A percentile compares a stretch with the other conserved stretches of the same genome.
phyloP scores from a whole-genome alignment of 2,888 invertebrate species.

The Piscicola geometra region DNA sequence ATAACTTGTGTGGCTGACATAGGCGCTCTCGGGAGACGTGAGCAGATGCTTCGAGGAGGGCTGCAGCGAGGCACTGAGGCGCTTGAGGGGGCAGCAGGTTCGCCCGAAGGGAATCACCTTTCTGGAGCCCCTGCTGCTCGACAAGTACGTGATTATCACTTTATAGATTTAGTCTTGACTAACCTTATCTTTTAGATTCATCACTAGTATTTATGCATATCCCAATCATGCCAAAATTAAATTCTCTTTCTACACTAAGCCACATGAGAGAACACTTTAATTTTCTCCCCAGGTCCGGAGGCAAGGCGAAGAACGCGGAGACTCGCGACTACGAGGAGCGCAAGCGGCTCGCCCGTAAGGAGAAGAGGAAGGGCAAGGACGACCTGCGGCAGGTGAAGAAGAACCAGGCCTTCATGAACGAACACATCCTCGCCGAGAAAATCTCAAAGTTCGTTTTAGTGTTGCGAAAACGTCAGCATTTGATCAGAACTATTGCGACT shows the following conservation, averaged over 20 bases:
- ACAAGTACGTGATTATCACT: background rate
- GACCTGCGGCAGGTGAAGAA: slow-evolving; percentile 28
- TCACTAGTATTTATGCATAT: no score
- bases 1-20: no score
- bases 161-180: no score
- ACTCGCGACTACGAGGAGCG: slow-evolving; percentile 15
- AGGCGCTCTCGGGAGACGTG: background rate
- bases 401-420: slow-evolving; percentile 26
- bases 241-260: no score
- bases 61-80: background rate
- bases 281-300: background rate
- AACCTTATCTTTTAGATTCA: no score
- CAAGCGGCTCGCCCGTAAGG: slow-evolving; percentile 10
- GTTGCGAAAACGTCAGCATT: no score
- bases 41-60: background rate
- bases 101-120: slow-evolving; percentile 1
- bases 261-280: no score
- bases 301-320: background rate
- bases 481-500: no score
- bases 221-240: no score
- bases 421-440: slow-evolving; percentile 16
- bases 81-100: background rate
- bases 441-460: slow-evolving; percentile 23
- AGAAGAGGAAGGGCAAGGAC: slow-evolving; percentile 33
- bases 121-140: background rate